These are phyloP conservation scores for Poeciliopsis gracilis DNA, from an alignment of 2,797 vertebrate species.

Conservation along the genomic window DNA sequence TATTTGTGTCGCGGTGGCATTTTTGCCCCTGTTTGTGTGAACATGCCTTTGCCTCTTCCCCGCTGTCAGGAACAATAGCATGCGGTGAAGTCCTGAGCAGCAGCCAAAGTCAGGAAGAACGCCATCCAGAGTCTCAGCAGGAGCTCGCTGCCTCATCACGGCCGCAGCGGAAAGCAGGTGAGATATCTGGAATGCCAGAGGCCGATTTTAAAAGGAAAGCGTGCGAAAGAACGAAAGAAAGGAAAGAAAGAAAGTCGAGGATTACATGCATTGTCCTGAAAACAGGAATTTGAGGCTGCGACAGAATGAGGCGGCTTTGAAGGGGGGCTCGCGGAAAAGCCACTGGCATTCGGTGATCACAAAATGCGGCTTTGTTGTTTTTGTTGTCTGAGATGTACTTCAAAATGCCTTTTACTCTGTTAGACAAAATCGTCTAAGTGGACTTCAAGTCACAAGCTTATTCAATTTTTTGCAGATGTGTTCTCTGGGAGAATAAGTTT, in stretches of 20 bases:
- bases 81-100: slow-evolving; percentile 51
- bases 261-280: slow-evolving; percentile 33
- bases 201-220: slow-evolving; percentile 48
- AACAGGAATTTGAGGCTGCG: slow-evolving; percentile 21
- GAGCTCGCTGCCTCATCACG: slow-evolving; percentile 28
- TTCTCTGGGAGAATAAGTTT: not conserved
- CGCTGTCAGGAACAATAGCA: slow-evolving; percentile 50
- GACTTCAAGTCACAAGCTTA: not conserved
- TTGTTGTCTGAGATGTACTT: not conserved
- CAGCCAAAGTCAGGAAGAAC: slow-evolving; percentile 58
- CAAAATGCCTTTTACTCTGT: not conserved
- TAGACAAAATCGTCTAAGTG: not conserved
- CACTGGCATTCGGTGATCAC: slow-evolving; percentile 4
- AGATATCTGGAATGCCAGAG: slow-evolving; percentile 59
- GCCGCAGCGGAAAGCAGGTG: slow-evolving; percentile 54
- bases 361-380: slow-evolving; percentile 4
- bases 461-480: not conserved
- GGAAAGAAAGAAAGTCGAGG: slow-evolving; percentile 30
- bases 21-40: slow-evolving; percentile 35
- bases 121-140: slow-evolving; percentile 52
- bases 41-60: slow-evolving; percentile 49
- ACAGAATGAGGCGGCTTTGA: slow-evolving; percentile 14
- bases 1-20: slow-evolving; percentile 7
- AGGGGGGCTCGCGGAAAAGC: slow-evolving; percentile 15
- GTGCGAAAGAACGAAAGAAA: not conserved